These are phyloP conservation scores for Cebus imitator DNA, from an alignment of 2,113 vertebrate species.

Conservation along the genomic window DNA sequence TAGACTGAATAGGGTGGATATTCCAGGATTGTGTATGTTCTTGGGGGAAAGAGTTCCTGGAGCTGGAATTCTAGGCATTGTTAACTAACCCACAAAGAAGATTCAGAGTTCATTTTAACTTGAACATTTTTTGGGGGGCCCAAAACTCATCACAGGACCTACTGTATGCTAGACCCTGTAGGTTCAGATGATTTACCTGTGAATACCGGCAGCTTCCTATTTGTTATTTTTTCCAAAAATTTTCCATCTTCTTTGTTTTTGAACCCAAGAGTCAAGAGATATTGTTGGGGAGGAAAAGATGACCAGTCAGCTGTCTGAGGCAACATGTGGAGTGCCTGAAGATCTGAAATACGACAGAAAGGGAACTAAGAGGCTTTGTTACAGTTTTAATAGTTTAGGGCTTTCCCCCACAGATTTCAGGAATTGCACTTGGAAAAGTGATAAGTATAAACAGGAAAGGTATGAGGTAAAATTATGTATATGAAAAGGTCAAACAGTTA, in stretches of 20 bases:
- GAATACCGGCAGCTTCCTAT: conserved; percentile 78
- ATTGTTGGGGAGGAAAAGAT: conserved; percentile 69
- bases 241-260: conserved; percentile 80
- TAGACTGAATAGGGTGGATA: background rate
- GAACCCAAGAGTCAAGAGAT: conserved; percentile 84
- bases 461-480: conserved; percentile 1
- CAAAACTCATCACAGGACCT: background rate
- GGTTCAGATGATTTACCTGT: conserved; percentile 71
- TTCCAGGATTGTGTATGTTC: background rate
- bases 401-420: background rate
- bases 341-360: conserved; percentile 73
- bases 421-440: background rate
- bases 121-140: background rate
- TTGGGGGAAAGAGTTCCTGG: background rate
- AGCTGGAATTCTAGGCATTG: background rate
- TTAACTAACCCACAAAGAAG: background rate
- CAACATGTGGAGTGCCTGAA: conserved; percentile 76
- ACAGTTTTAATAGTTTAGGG: background rate
- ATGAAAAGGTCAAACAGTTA: conserved; percentile 1
- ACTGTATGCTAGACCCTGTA: background rate
- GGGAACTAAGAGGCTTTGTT: background rate
- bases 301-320: conserved; percentile 80
- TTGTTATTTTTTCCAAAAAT: conserved; percentile 80
- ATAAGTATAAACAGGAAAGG: conserved; percentile 14
- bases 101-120: background rate